Conservation (phyloP, 2,888 invertebrate species). For the Campoletis raptor region DNA sequence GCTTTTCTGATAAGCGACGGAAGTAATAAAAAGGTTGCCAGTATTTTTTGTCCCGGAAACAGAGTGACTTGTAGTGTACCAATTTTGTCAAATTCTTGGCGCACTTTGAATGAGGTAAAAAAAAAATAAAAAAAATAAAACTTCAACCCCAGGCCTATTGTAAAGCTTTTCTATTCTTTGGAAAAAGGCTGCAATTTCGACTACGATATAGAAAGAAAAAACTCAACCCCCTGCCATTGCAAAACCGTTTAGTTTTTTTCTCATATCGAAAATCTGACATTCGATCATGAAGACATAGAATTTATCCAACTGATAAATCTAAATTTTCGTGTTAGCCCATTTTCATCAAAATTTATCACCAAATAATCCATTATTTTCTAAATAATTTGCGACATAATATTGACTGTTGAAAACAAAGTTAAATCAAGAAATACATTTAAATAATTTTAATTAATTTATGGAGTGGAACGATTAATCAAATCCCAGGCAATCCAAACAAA, state of each 20-base stretch:
- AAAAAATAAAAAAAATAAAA: background rate
- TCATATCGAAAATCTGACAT: background rate
- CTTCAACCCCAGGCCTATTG: background rate
- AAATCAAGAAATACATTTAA: too few relatives aligned
- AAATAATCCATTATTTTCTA: too few relatives aligned
- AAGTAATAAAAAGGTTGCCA: background rate
- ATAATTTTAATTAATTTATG: too few relatives aligned
- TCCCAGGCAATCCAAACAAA: too few relatives aligned
- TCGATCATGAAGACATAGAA: background rate
- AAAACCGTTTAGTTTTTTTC: background rate
- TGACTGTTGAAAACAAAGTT: too few relatives aligned
- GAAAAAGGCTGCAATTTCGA: background rate
- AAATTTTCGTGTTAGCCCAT: too few relatives aligned
- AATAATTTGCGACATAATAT: too few relatives aligned
- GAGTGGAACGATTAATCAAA: too few relatives aligned
- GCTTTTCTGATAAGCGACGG: background rate
- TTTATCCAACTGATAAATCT: background rate
- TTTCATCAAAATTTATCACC: too few relatives aligned
- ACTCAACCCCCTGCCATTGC: background rate
- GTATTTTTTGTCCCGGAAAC: background rate
- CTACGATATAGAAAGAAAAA: background rate
- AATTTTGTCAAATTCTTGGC: background rate
- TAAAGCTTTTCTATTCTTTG: background rate
- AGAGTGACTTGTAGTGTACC: background rate
- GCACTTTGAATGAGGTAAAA: background rate